phyloP scores from a whole-genome alignment of 2,888 invertebrate species.

The Philereme vetulata region DNA sequence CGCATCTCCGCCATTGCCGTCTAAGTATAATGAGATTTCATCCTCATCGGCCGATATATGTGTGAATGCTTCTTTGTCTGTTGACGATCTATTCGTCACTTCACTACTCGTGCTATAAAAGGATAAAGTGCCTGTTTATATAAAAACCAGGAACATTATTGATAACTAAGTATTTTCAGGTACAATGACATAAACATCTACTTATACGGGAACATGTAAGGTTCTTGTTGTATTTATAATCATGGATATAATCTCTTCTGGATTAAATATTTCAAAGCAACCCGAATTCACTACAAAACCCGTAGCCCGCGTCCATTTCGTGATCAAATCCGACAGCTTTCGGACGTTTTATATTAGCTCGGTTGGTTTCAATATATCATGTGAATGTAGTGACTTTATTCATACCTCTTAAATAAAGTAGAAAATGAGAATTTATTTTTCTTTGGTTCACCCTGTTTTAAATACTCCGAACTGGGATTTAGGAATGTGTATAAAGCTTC shows the following conservation, averaged over 20 bases:
- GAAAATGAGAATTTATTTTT: slow-evolving; percentile 94
- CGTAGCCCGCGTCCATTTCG: no score
- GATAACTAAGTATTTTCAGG: no score
- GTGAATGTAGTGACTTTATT: neutral
- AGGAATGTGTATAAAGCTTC: slow-evolving; percentile 95
- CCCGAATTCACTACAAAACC: no score
- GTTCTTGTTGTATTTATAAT: no score
- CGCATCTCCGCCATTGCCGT: slow-evolving; percentile 82
- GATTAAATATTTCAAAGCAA: no score
- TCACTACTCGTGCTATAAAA: slow-evolving; percentile 81
- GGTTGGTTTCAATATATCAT: no score
- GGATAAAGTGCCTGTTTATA: neutral
- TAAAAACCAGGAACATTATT: no score
- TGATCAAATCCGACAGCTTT: no score
- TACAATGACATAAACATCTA: no score
- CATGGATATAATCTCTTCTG: no score
- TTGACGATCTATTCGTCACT: slow-evolving; percentile 67
- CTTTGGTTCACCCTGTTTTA: slow-evolving; percentile 92
- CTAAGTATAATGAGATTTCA: slow-evolving; percentile 90
- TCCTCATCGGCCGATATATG: slow-evolving; percentile 91
- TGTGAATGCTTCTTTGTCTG: slow-evolving; percentile 81
- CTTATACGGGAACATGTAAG: no score
- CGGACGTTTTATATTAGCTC: no score
- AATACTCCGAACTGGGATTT: slow-evolving; percentile 95
- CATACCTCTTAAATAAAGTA: slow-evolving; percentile 92